These are phyloP conservation scores for Dinoponera quadriceps DNA, from an alignment of 1,140 invertebrate species.

Conservation along the genomic window DNA sequence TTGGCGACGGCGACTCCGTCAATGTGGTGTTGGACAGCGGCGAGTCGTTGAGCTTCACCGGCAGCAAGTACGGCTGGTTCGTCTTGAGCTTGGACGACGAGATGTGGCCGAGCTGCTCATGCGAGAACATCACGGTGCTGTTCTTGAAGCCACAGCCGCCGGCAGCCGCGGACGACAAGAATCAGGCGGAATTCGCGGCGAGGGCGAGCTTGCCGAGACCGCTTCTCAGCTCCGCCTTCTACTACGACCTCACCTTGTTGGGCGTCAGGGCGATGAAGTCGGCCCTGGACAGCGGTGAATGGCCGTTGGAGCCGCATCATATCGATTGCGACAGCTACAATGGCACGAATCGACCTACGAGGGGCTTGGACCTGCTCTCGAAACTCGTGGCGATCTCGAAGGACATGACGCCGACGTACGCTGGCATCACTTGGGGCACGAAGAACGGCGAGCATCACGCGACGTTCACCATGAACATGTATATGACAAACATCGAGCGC, in stretches of 20 bases:
- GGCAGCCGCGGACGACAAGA: background rate
- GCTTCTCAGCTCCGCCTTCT: constrained; percentile 90
- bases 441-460: constrained; percentile 78
- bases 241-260: constrained; percentile 92
- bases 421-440: constrained; percentile 78
- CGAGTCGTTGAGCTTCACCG: constrained; percentile 78
- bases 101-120: constrained; percentile 73
- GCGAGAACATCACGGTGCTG: constrained; percentile 78
- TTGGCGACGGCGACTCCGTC: constrained; percentile 90
- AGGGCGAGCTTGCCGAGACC: constrained; percentile 71
- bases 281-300: constrained; percentile 88
- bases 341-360: constrained; percentile 89
- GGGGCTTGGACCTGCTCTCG: constrained; percentile 87
- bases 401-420: constrained; percentile 76
- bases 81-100: constrained; percentile 86
- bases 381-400: constrained; percentile 80
- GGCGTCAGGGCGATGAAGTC: constrained; percentile 92
- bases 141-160: constrained; percentile 74
- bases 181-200: background rate
- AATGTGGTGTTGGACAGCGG: constrained; percentile 88
- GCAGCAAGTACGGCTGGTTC: constrained; percentile 88
- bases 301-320: constrained; percentile 89
- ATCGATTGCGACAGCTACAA: constrained; percentile 92
- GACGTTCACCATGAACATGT: constrained; percentile 76
- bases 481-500: constrained; percentile 76